Percentiles rank a stretch among this genome's conserved stretches.
phyloP scores from a whole-genome alignment of 2,888 invertebrate species.

The Andricus quercusramuli region DNA sequence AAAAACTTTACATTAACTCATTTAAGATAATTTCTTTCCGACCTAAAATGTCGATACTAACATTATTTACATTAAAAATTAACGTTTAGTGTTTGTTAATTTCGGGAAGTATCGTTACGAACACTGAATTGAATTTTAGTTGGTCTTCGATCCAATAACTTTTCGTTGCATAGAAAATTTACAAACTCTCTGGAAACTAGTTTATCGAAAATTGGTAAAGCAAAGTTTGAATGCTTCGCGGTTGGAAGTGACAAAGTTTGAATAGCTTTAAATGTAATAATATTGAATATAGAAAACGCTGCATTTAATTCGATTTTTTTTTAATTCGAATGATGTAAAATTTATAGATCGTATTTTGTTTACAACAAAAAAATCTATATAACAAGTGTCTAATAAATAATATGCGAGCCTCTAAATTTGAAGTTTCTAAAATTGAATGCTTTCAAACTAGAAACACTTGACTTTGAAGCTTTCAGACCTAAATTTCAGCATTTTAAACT shows the following conservation, averaged over 20 bases:
- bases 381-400: constrained; percentile 4
- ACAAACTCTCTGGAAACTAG: neutral
- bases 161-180: constrained; percentile 1
- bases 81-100: neutral
- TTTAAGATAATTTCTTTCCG: too few species aligned
- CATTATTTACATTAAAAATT: neutral
- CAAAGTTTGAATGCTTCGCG: constrained; percentile 1
- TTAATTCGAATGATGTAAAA: neutral
- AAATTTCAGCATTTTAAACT: neutral
- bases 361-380: neutral
- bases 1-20: too few species aligned
- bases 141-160: neutral
- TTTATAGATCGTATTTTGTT: neutral
- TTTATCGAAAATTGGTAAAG: constrained; percentile 3
- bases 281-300: too few species aligned
- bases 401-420: neutral
- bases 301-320: too few species aligned
- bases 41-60: too few species aligned
- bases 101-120: neutral
- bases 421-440: constrained; percentile 16
- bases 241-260: constrained; percentile 3
- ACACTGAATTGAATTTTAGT: neutral
- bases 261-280: neutral
- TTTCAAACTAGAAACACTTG: neutral
- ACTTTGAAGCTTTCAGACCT: constrained; percentile 9